Evolutionary conservation across 2,888 invertebrate species (phyloP).

Genomic region (Aromia moschata): DNA sequence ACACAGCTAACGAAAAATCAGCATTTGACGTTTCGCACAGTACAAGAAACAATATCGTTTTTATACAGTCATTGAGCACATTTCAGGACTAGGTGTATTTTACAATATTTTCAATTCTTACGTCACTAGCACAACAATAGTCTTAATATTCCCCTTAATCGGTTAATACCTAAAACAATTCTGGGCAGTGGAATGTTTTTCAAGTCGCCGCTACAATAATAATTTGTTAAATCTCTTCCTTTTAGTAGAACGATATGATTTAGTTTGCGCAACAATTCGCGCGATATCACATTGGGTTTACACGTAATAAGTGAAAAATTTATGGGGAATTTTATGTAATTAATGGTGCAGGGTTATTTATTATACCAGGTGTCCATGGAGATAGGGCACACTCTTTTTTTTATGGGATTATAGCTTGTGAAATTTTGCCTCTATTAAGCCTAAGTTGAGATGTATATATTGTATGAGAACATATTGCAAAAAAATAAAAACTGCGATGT

Average conservation of each 20-base stretch:
- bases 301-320: slow-evolving; percentile 25
- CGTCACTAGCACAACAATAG: slow-evolving; percentile 16
- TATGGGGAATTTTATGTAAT: slow-evolving; percentile 15
- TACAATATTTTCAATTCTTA: slow-evolving; percentile 33
- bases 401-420: no score
- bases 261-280: slow-evolving; percentile 53
- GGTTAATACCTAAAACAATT: slow-evolving; percentile 7
- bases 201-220: slow-evolving; percentile 32
- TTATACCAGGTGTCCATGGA: no score
- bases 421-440: no score
- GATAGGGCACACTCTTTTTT: no score
- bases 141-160: slow-evolving; percentile 8
- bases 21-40: slow-evolving; percentile 26
- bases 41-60: slow-evolving; percentile 35
- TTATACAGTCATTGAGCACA: slow-evolving; percentile 43
- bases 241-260: slow-evolving; percentile 58
- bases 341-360: no score
- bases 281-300: slow-evolving; percentile 60
- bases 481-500: no score
- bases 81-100: slow-evolving; percentile 40
- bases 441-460: no score
- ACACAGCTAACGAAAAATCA: slow-evolving; percentile 23
- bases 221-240: no score
- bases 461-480: no score
- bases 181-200: slow-evolving; percentile 30